phyloP scores from a whole-genome alignment of 2,113 vertebrate species.

The Oreamnos americanus region DNA sequence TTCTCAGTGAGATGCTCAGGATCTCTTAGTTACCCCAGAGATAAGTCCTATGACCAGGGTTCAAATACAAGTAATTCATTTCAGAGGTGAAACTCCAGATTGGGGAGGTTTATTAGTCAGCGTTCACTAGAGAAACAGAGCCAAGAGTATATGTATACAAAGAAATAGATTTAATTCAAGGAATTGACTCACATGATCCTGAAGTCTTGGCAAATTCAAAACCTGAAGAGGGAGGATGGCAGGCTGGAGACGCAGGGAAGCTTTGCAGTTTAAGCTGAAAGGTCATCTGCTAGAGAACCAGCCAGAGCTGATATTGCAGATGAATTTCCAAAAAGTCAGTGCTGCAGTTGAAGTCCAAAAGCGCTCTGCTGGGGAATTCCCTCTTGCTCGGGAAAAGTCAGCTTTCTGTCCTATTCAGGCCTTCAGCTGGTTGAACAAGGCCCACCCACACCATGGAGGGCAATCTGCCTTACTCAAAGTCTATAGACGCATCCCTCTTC shows the following conservation, averaged over 20 bases:
- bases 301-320: neutral
- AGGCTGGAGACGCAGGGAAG: neutral
- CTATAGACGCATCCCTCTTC: neutral
- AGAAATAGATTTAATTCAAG: neutral
- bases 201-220: neutral
- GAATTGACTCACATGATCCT: neutral
- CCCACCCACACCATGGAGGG: neutral
- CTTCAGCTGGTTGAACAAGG: neutral
- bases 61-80: neutral
- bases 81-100: neutral
- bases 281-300: neutral
- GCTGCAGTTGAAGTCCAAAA: neutral
- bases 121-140: neutral
- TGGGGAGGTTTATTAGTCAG: neutral
- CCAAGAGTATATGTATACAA: fast-evolving
- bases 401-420: neutral
- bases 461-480: neutral
- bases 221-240: neutral
- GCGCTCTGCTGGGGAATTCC: neutral
- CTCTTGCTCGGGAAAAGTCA: neutral
- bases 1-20: neutral
- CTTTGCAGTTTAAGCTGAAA: neutral
- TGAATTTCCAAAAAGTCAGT: neutral
- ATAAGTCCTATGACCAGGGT: neutral
- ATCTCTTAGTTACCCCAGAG: neutral